Base-by-base conservation (phyloP, 2,888 invertebrate species). In the Caenorhabditis wallacei region DNA sequence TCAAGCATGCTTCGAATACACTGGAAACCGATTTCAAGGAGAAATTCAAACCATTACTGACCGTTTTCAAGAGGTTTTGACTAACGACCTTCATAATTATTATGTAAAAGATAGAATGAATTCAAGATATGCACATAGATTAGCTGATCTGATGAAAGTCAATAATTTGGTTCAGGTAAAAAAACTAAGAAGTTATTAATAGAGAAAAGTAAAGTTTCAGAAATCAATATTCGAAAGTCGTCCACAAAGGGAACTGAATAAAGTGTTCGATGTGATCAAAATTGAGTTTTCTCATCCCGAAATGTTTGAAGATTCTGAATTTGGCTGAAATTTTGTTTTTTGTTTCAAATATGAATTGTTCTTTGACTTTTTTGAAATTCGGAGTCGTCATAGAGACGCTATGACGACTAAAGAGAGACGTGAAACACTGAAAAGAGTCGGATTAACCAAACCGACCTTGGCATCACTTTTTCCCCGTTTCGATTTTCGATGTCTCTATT, bases 71-170 rank as follows among this genome's bases (percentile, higher is more conserved):
- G 26, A 70, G 30, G 26, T 46, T 16, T 18, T 70, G n/a, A 26
- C 70, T 2, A 37, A 70, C n/a, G 70, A 70, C 35, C 22, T 70
- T 13, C 70, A 70, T 24, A 24, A 57, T 13, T 70, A 70, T 30
- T 70, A 70, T 70, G 30, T 35, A 10, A 68, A 80, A 1, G 13
- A 66, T 18, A n/a, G 46, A 48, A 57, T 56, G 16, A 59, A 24
- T 35, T 16, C 74, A 16, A 74, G 80, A 30, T 86, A 86, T 46
- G 80, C 76, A 0, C 51, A 71, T 13, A 26, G 86, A 53, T 43
- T 86, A 11, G 75, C 81, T 16, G 80, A 81, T 22, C n/a, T 86
- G n/a, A 86, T 86, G 86, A 63, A 66, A 10, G 61, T 86, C 30
- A 81, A 84, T 26, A 82, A 86, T 59, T 69, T 78, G 24, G 68